A percentile compares a stretch with the other conserved stretches of the same genome.
Conservation (phyloP, 2,113 vertebrate species). For the Kryptolebias marmoratus region DNA sequence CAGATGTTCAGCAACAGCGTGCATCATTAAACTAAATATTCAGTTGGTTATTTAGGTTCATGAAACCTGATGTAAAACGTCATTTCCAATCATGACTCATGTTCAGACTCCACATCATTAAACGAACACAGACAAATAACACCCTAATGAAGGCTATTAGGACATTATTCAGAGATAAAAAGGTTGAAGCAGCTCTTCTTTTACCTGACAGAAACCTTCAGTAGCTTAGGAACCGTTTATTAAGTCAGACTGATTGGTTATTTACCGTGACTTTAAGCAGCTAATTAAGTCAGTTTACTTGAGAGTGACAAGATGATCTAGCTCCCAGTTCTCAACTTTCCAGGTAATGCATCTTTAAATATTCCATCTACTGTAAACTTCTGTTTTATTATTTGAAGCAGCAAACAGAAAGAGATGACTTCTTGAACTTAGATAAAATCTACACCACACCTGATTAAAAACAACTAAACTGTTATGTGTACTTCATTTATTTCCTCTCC, state of each 20-base stretch:
- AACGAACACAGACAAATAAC: neutral
- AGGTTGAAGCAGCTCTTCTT: neutral
- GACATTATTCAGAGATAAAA: neutral
- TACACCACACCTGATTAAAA: no score
- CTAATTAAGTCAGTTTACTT: neutral
- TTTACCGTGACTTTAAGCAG: neutral
- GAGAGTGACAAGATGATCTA: neutral
- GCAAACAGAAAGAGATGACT: no score
- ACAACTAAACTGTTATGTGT: no score
- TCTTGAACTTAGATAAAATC: no score
- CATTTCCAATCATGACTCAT: neutral
- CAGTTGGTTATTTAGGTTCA: no score
- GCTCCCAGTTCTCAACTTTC: no score
- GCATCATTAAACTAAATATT: neutral
- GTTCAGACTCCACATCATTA: neutral
- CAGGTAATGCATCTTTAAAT: no score
- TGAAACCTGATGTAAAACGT: no score
- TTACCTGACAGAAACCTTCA: neutral
- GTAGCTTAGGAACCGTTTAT: neutral
- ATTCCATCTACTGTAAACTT: no score
- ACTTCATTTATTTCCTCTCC: neutral
- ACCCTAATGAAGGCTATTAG: neutral
- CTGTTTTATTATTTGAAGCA: no score
- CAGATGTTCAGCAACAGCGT: neutral
- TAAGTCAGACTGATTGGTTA: neutral